Evolutionary conservation across 2,797 vertebrate species (phyloP), one percentile per base, ranked within the genome.

Genomic region (Hyperoplus lanceolatus): DNA sequence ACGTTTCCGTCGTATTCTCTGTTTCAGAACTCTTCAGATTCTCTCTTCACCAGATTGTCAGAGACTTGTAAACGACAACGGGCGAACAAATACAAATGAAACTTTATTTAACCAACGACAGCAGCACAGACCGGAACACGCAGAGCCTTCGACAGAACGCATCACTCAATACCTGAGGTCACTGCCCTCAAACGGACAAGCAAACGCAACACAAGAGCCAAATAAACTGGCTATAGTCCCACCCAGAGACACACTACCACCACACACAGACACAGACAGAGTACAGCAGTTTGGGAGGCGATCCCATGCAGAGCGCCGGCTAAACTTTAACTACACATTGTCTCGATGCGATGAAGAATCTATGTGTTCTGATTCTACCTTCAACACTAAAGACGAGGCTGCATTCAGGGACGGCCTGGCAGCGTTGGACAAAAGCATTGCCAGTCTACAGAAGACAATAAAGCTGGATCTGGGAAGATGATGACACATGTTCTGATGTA

Each of bases 351-450:
- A 97, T 41, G 78, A 87, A 10, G 90, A 89, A 3, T 96, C 96
- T 0, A 68, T 92, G 61, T 91, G 70, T 14, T 97, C 96, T 6
- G 94, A 96, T 48, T 97, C 97, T 9, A 97, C 96, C 0, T 98
- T 98, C 69, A 95, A 97, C 59, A 97, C 97, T 15, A 94, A 59
- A 42, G 97, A 98, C 38, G 97, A 99, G 83, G 95, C 94, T 9
- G 96, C 96, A 21, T 99, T 99, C 62, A 94, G 94, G 59, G 96
- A 95, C 0, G 96, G 97, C 15, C 93, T 99, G 73, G 97, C 96
- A 1, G 96, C 97, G 0, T 89, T 99, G 85, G 98, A 99, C 49
- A 97, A 97, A 49, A 97, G 96, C 82, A 99, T 99, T 29, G 96
- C 96, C 56, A 95, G 90, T 66, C 93, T 98, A 65, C 97, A 98